phyloP scores from a whole-genome alignment of 2,797 vertebrate genomes.

The Toxotes lorentzi region DNA sequence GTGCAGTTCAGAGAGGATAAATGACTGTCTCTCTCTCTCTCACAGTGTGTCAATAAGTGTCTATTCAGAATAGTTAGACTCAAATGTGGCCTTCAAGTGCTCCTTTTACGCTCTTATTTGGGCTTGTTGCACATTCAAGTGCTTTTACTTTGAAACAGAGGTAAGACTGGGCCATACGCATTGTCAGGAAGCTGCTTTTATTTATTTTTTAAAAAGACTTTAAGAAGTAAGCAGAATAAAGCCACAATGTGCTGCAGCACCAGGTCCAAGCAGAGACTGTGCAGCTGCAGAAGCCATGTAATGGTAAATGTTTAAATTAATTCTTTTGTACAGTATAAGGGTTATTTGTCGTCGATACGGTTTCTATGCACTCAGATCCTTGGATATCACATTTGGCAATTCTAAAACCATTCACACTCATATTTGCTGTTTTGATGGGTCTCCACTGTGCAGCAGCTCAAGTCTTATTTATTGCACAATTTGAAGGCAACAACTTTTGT shows the following conservation, averaged over 20 bases:
- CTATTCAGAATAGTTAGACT: not conserved
- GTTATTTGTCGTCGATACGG: not conserved
- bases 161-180: conserved; percentile 12
- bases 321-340: conserved; percentile 9
- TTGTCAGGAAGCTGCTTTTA: not conserved
- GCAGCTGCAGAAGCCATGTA: not conserved
- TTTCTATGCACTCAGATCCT: not conserved
- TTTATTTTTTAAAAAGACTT: conserved; percentile 5
- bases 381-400: not conserved
- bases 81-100: not conserved
- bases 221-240: not conserved
- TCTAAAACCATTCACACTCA: not conserved
- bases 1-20: not conserved
- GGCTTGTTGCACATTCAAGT: conserved; percentile 33
- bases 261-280: not conserved
- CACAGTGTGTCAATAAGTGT: not conserved
- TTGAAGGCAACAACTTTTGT: conserved; percentile 5
- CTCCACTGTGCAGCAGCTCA: not conserved
- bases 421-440: not conserved
- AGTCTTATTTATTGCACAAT: conserved; percentile 17
- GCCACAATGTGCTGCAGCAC: not conserved
- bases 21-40: not conserved
- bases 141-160: conserved; percentile 28
- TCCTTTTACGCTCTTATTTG: not conserved
- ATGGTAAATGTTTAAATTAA: conserved; percentile 11